These are phyloP conservation scores for Oryzias dopingdopingensis DNA, from an alignment of 2,797 vertebrate genomes.

Conservation along the genomic window DNA sequence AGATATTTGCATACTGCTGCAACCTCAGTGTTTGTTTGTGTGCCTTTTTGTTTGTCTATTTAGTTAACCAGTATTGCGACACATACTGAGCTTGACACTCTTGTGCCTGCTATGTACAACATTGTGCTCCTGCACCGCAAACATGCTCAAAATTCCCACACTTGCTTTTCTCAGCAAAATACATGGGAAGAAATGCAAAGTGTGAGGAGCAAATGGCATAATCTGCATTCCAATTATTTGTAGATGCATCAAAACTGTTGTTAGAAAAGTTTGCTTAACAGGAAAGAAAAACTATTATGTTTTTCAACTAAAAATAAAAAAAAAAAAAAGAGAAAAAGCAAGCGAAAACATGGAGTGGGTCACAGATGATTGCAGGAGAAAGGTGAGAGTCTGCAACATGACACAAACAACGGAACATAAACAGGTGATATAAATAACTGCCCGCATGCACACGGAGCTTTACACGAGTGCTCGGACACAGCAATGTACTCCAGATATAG, in stretches of 20 bases:
- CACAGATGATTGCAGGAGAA: slow-evolving; percentile 26
- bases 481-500: slow-evolving; percentile 20
- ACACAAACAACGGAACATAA: slow-evolving; percentile 68
- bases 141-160: neutral
- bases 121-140: slow-evolving; percentile 19
- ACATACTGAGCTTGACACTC: slow-evolving; percentile 14
- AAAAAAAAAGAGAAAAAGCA: neutral
- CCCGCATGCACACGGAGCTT: slow-evolving; percentile 23
- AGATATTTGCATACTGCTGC: slow-evolving; percentile 24
- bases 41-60: slow-evolving; percentile 21
- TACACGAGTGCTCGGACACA: slow-evolving; percentile 10
- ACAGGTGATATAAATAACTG: slow-evolving; percentile 75
- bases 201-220: neutral
- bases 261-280: too few species aligned
- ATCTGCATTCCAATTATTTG: too few species aligned
- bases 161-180: neutral
- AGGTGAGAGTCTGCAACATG: slow-evolving; percentile 55
- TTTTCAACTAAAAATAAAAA: too few species aligned
- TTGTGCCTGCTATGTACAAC: slow-evolving; percentile 22
- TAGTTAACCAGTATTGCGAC: slow-evolving; percentile 41
- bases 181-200: neutral
- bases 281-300: too few species aligned
- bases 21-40: slow-evolving; percentile 16
- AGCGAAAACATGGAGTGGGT: slow-evolving; percentile 14
- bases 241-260: too few species aligned